phyloP scores from a whole-genome alignment of 2,113 vertebrate species.

The Aldabrachelys gigantea region DNA sequence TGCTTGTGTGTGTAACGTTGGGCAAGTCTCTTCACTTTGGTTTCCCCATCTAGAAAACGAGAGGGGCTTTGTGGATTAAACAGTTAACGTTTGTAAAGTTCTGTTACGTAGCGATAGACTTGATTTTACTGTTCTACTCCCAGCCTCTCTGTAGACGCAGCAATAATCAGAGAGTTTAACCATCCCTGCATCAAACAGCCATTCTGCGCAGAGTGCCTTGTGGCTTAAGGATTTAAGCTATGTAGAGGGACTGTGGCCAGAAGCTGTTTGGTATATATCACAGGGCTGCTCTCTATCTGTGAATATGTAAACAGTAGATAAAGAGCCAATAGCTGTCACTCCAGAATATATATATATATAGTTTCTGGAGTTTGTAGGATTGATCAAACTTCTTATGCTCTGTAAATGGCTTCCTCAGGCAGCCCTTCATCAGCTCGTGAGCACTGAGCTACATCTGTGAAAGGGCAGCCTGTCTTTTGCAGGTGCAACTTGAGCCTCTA shows the following conservation, averaged over 20 bases:
- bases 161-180: background rate
- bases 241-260: background rate
- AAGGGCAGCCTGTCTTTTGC: background rate
- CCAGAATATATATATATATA: background rate
- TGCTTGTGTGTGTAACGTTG: background rate
- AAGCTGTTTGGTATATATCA: background rate
- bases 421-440: background rate
- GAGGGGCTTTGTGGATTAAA: background rate
- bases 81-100: background rate
- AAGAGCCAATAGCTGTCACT: background rate
- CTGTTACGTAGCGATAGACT: background rate
- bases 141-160: background rate
- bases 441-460: background rate
- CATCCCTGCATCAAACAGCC: background rate
- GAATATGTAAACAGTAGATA: background rate
- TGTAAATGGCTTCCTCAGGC: background rate
- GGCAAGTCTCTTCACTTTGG: background rate
- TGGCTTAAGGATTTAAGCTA: background rate
- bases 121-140: background rate
- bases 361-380: background rate
- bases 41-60: background rate
- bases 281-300: background rate
- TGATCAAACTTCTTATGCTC: background rate
- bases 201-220: background rate
- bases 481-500: background rate